phyloP scores from a whole-genome alignment of 2,797 vertebrate species.

The Thalassophryne amazonica region DNA sequence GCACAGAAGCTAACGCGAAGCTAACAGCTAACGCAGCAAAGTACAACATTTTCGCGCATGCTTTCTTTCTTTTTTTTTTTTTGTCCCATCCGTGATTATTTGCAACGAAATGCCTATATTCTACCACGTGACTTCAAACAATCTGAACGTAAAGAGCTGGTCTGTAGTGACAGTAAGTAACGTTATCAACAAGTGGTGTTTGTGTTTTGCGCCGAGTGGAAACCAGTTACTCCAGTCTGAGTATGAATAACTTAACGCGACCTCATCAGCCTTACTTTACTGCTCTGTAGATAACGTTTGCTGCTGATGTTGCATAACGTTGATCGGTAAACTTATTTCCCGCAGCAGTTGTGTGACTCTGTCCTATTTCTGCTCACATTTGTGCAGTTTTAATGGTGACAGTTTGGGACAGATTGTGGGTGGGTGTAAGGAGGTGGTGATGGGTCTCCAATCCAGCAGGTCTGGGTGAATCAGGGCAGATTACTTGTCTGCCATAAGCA shows the following conservation, averaged over 20 bases:
- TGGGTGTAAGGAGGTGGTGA: constrained; percentile 17
- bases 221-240: background rate
- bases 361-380: constrained; percentile 36
- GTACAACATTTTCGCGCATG: background rate
- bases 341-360: constrained; percentile 24
- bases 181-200: constrained; percentile 66
- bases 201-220: constrained; percentile 18
- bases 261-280: background rate
- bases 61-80: background rate
- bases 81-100: background rate
- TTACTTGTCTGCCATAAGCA: constrained; percentile 61
- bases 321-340: constrained; percentile 27
- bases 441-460: constrained; percentile 51
- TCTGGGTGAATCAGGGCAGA: constrained; percentile 67
- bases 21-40: constrained; percentile 35
- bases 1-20: constrained; percentile 48
- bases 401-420: constrained; percentile 46
- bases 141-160: too few relatives aligned
- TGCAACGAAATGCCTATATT: too few relatives aligned
- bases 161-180: background rate
- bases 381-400: constrained; percentile 28
- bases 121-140: background rate
- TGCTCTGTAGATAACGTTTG: constrained; percentile 4
- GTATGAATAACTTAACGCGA: background rate
- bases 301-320: constrained; percentile 36